Conservation (phyloP, 1,140 invertebrate species). For the Tachypleus tridentatus region DNA sequence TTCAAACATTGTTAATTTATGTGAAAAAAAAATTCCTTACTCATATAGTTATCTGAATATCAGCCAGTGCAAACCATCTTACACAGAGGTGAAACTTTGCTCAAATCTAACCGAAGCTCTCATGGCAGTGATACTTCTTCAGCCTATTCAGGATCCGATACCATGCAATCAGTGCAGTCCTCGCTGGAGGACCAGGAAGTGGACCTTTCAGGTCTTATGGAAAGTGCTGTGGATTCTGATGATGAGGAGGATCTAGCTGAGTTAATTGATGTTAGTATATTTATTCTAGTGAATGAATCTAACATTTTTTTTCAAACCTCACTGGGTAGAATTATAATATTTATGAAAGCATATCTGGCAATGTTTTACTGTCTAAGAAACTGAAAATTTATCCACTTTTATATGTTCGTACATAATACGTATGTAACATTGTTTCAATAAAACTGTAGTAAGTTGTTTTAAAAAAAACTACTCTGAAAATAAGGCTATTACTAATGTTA, state of each 20-base stretch:
- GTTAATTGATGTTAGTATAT: constrained; percentile 56
- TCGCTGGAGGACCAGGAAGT: constrained; percentile 57
- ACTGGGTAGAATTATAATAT: too few relatives aligned
- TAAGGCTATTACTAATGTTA: too few relatives aligned
- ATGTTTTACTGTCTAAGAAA: too few relatives aligned
- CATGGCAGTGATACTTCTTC: constrained; percentile 89
- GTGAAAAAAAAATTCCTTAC: neutral
- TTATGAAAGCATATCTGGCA: too few relatives aligned
- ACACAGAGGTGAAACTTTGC: constrained; percentile 43
- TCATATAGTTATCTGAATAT: constrained; percentile 19
- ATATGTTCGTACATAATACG: too few relatives aligned
- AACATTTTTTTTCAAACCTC: too few relatives aligned
- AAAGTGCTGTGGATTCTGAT: constrained; percentile 90
- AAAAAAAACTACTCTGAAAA: too few relatives aligned
- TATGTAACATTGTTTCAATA: too few relatives aligned
- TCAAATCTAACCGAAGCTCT: constrained; percentile 68
- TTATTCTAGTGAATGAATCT: neutral
- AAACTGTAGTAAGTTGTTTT: too few relatives aligned
- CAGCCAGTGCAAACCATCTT: constrained; percentile 22
- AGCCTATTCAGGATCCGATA: constrained; percentile 88
- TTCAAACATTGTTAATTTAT: too few relatives aligned
- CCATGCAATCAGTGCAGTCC: constrained; percentile 77
- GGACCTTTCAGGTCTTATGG: constrained; percentile 80
- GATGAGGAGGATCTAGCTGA: constrained; percentile 76
- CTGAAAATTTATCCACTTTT: too few relatives aligned